Percentiles rank a stretch among this genome's conserved stretches.
Evolutionary conservation across 2,113 vertebrate species (phyloP).

Genomic region (Spea bombifrons): DNA sequence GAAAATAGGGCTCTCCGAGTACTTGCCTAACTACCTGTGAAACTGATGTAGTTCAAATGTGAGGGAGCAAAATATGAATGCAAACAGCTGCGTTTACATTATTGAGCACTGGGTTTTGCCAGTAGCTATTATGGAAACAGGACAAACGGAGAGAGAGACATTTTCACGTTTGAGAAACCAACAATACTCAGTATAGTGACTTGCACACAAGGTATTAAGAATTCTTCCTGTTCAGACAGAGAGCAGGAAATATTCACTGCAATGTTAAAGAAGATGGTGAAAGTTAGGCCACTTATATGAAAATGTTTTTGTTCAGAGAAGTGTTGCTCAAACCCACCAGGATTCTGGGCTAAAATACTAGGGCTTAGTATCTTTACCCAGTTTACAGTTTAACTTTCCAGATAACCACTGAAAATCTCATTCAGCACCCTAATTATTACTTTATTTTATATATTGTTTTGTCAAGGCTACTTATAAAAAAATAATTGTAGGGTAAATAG

Average conservation of each 20-base stretch:
- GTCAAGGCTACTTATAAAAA: neutral
- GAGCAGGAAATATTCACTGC: too few species aligned
- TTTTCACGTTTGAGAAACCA: slow-evolving; percentile 1
- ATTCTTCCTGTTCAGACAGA: too few species aligned
- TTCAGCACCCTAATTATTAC: neutral
- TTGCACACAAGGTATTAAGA: neutral
- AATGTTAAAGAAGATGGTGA: too few species aligned
- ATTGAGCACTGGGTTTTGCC: slow-evolving; percentile 24
- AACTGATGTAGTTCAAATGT: neutral
- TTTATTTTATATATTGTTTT: slow-evolving; percentile 5
- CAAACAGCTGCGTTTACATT: neutral
- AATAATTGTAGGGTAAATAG: neutral
- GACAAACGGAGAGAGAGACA: slow-evolving; percentile 7
- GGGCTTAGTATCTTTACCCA: neutral
- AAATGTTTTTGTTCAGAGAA: slow-evolving; percentile 2
- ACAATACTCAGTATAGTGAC: neutral
- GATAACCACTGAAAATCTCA: neutral
- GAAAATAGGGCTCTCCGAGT: neutral
- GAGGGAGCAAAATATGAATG: slow-evolving; percentile 23
- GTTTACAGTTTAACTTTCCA: neutral
- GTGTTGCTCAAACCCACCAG: slow-evolving; percentile 22
- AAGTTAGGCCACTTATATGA: too few species aligned
- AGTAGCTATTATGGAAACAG: slow-evolving; percentile 1
- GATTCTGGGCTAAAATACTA: slow-evolving; percentile 12
- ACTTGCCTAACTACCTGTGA: slow-evolving; percentile 3